These are phyloP conservation scores for Montipora cactus DNA, from an alignment of 64 coral and sea anemone genomes.

Conservation along the genomic window DNA sequence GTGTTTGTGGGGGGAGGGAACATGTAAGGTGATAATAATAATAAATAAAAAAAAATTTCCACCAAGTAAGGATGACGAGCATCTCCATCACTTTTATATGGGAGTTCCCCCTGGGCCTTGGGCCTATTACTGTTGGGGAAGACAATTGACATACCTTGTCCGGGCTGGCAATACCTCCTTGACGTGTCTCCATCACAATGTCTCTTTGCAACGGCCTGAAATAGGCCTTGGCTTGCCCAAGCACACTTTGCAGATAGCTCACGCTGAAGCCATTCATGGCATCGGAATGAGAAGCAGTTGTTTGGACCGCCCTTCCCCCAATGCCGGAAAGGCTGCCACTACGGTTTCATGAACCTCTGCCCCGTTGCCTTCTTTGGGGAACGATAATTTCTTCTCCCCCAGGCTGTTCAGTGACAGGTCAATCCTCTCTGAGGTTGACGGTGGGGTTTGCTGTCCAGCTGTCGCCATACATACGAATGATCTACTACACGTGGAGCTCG, in stretches of 20 bases:
- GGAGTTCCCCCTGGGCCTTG: no score
- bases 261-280: constrained; percentile 12
- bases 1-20: no score
- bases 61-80: no score
- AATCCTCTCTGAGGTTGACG: constrained; percentile 13
- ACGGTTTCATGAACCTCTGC: background rate
- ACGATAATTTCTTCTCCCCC: constrained; percentile 1
- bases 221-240: constrained; percentile 45
- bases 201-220: constrained; percentile 5
- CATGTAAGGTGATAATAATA: no score
- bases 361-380: constrained; percentile 23
- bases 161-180: background rate
- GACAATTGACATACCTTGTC: background rate
- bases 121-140: background rate
- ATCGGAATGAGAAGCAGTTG: constrained; percentile 4
- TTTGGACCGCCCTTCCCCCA: background rate
- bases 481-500: background rate
- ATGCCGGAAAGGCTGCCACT: background rate
- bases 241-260: background rate
- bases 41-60: no score
- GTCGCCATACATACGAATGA: background rate
- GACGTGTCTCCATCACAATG: background rate
- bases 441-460: background rate
- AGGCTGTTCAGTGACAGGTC: constrained; percentile 5
- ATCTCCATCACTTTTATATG: no score